A percentile compares a stretch with the other conserved stretches of the same genome.
phyloP scores from a whole-genome alignment of 2,797 vertebrate species.

The Eulemur coronatus region DNA sequence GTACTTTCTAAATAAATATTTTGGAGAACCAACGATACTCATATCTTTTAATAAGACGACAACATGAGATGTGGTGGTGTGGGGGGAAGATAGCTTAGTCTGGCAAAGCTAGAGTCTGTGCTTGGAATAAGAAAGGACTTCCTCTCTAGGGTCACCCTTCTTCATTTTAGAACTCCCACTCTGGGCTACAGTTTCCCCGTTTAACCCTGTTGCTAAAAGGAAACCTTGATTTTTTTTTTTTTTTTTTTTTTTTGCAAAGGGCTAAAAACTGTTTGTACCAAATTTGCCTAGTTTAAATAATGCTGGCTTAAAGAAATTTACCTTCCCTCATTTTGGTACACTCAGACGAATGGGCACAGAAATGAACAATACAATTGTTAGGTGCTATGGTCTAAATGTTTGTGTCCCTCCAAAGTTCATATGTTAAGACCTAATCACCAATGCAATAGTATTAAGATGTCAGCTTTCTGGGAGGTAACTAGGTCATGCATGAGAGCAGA shows the following conservation, averaged over 20 bases:
- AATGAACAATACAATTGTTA: not conserved
- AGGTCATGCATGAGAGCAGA: too few species aligned
- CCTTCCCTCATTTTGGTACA: not conserved
- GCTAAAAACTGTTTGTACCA: not conserved
- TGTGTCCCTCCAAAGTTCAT: not conserved
- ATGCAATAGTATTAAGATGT: not conserved
- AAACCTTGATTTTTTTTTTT: not conserved
- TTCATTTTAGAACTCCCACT: not conserved
- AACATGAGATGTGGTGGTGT: not conserved
- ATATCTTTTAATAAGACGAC: not conserved
- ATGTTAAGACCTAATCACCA: not conserved
- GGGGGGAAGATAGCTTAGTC: not conserved
- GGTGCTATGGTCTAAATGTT: not conserved
- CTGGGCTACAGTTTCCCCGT: not conserved
- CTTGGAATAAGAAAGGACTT: not conserved
- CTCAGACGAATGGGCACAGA: not conserved
- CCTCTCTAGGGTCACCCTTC: not conserved
- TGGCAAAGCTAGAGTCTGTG: not conserved
- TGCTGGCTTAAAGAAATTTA: not conserved
- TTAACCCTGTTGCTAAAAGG: not conserved
- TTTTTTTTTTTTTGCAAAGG: not conserved
- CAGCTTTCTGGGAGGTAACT: not conserved
- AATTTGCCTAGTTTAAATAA: conserved; percentile 5
- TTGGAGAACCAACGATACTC: not conserved
- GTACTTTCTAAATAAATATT: conserved; percentile 2